Evolutionary conservation across 2,797 vertebrate genomes (phyloP).

Genomic region (Micrastur ruficollis): DNA sequence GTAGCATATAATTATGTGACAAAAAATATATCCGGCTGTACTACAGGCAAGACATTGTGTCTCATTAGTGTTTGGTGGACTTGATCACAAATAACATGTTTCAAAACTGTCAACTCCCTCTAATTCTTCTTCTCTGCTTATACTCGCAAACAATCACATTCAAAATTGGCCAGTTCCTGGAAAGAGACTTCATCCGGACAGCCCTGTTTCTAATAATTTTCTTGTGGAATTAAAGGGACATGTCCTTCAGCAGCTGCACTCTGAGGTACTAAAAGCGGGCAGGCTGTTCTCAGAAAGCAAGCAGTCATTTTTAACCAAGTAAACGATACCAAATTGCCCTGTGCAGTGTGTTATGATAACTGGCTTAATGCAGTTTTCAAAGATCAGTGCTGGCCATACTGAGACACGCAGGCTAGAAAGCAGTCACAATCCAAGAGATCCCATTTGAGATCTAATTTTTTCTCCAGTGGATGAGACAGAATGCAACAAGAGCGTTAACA

Average conservation of each 20-base stretch:
- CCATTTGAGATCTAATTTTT: neutral
- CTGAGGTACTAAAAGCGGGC: neutral
- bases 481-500: neutral
- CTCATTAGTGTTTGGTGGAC: conserved; percentile 43
- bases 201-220: neutral
- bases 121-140: neutral
- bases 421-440: neutral
- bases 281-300: neutral
- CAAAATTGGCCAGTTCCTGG: neutral
- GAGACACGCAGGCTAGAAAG: neutral
- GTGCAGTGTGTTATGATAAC: neutral
- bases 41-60: conserved; percentile 1
- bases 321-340: neutral
- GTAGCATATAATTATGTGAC: conserved; percentile 18
- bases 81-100: conserved; percentile 29
- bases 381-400: neutral
- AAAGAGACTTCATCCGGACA: neutral
- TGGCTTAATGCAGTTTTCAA: neutral
- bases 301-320: neutral
- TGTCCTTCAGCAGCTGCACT: neutral
- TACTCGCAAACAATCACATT: neutral
- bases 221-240: neutral
- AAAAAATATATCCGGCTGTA: conserved; percentile 9
- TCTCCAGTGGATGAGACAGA: neutral
- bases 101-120: conserved; percentile 7